A percentile compares a stretch with the other conserved stretches of the same genome.
These are phyloP conservation scores for Trichonephila clavata DNA, from an alignment of 1,140 invertebrate species.

Conservation along the genomic window DNA sequence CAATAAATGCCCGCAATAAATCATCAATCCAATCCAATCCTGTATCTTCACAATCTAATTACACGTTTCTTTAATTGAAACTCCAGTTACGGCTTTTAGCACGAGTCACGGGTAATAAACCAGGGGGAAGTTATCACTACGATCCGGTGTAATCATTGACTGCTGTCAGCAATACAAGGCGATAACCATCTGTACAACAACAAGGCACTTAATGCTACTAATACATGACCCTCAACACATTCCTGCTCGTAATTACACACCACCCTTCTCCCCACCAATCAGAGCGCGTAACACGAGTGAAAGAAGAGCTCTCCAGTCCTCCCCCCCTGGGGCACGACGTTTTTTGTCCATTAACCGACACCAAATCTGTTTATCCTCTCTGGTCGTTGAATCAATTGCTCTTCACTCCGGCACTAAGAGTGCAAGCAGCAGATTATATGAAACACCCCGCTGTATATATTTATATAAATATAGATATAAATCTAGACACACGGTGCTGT, in stretches of 20 bases:
- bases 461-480: conserved; percentile 50
- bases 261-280: background rate
- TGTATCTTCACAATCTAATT: too few relatives aligned
- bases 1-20: too few relatives aligned
- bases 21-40: too few relatives aligned
- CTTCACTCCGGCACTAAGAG: background rate
- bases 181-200: conserved; percentile 28
- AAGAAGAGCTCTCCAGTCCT: background rate
- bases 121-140: background rate
- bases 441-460: conserved; percentile 7
- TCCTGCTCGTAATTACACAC: conserved; percentile 27
- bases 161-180: background rate
- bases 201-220: conserved; percentile 13
- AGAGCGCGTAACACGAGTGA: conserved; percentile 55
- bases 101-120: background rate
- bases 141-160: background rate
- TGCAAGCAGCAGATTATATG: background rate
- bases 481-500: background rate
- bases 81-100: too few relatives aligned
- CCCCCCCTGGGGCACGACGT: background rate
- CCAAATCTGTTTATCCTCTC: conserved; percentile 51
- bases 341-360: conserved; percentile 57
- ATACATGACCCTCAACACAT: conserved; percentile 27
- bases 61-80: too few relatives aligned
- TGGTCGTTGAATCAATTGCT: conserved; percentile 57